A percentile compares a stretch with the other conserved stretches of the same genome.
These are phyloP conservation scores for Bubo bubo DNA, from an alignment of 2,113 vertebrate genomes.

Conservation along the genomic window DNA sequence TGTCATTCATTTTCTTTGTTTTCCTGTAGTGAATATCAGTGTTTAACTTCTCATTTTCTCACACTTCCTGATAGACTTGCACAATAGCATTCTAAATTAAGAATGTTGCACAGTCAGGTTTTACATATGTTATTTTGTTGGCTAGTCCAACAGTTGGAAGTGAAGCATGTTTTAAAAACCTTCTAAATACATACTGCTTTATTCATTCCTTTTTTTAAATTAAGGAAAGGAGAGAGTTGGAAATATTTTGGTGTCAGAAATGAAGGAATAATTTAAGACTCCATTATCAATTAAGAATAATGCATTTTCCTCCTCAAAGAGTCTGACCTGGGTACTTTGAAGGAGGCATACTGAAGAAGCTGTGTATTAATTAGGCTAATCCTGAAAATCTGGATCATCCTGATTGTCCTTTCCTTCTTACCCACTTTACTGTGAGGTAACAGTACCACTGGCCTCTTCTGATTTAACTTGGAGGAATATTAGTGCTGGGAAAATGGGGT, in stretches of 20 bases:
- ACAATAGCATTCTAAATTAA: neutral
- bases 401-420: neutral
- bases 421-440: neutral
- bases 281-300: neutral
- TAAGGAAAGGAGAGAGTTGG: neutral
- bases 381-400: neutral
- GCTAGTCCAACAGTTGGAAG: neutral
- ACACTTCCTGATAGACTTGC: neutral
- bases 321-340: neutral
- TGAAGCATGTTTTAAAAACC: neutral
- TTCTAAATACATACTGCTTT: neutral
- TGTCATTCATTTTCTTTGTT: neutral
- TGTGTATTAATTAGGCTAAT: neutral
- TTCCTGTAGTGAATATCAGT: neutral
- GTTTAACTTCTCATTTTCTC: neutral
- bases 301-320: neutral
- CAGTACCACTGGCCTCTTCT: neutral
- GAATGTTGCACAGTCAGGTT: neutral
- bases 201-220: neutral
- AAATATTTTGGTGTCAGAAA: neutral
- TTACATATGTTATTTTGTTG: neutral
- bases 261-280: neutral
- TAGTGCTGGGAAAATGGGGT: neutral
- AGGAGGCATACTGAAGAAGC: neutral
- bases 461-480: neutral